Base-by-base conservation (phyloP, 2,113 vertebrate genomes). In the Seriola quinqueradiata region DNA sequence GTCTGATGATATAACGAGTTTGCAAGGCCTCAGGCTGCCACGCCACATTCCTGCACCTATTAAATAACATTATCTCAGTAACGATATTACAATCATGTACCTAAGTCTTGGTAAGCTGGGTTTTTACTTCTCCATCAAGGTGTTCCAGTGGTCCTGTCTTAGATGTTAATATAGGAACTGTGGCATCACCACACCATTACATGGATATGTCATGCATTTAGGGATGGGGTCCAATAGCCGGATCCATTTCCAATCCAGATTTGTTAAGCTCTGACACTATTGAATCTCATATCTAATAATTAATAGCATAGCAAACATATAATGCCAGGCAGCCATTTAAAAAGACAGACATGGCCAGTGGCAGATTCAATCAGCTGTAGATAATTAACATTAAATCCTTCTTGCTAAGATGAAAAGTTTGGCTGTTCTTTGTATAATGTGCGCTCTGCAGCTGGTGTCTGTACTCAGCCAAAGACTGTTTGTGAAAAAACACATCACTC, bases 131-230 rank as follows among this genome's bases (percentile, higher is more conserved):
- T 67, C 12, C 36, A 52, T 59, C 25, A 44, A 68, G 28, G 63
- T 42, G 7, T 75, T 66, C 36, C 44, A 38, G 74, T 25, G 36
- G 16, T n/a, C 14, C 42, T 7, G 4, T 1, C 13, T 38, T 42
- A 46, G 19, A 75, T 23, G 13, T 21, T 48, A 59, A 3, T 13
- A 63, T 8, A 32, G 42, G 14, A 67, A 58, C 19, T 17, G 48
- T 23, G 28, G 16, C 10, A 36, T 76, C 16, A 17, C 8, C 8
- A 58, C 34, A 12, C 54, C 11, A 58, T 32, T 59, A 5, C 32
- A 70, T n/a, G 1, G 10, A 61, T 59, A 16, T 13, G 11, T 17
- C 68, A 73, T 76, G 71, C 69, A 68, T 23, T 21, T 52, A 52
- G 19, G 50, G 19, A 52, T 8, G n/a, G 25, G 23, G 3, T 58